Base-by-base conservation (phyloP, 2,888 invertebrate genomes). In the Morpho deidamia region DNA sequence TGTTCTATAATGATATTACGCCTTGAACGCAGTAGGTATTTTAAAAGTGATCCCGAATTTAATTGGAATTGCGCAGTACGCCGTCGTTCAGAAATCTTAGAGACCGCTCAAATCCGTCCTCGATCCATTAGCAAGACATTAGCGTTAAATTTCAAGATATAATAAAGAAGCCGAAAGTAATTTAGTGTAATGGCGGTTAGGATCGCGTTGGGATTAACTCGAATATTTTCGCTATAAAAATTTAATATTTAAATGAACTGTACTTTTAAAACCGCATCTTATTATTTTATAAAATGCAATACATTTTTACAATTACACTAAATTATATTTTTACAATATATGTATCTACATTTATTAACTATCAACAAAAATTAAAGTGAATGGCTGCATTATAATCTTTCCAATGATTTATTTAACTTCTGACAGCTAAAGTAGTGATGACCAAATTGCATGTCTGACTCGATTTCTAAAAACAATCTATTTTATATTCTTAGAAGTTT, bases 51-150 rank as follows among this genome's bases (percentile, higher is more conserved):
- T 23, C 34, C 38, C 14, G 32, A 47, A 39, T 11, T 40, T 33
- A 47, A 40, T 39, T 39, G 39, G 32, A 47, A 39, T 40, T 40
- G 23, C 14, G 11, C 39, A 11, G 34, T 33, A 49, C 23, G 38
- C 23, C 38, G 11, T 47, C 42, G 41, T 42, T 33, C 39, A 35
- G 53, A 51, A 56, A 59, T 48, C 49, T 54, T 49, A 59, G 50
- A 54, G 23, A 7, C 43, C 48, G 53, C 59, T 56, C 42, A 38
- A 43, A 42, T 51, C 44, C 48, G 45, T 45, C 43, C 45, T 53
- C 51, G 43, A 53, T 49, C 56, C 59, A 59, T 59, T 59, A 59
- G 56, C 53, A 45, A 45, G 43, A 56, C 53, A 54, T 56, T 56
- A 56, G 51, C 55, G 40, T 56, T 54, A 56, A 56, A 59, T 54